These are phyloP conservation scores for Oryzias sinensis DNA, from an alignment of 2,797 vertebrate genomes.

Conservation along the genomic window DNA sequence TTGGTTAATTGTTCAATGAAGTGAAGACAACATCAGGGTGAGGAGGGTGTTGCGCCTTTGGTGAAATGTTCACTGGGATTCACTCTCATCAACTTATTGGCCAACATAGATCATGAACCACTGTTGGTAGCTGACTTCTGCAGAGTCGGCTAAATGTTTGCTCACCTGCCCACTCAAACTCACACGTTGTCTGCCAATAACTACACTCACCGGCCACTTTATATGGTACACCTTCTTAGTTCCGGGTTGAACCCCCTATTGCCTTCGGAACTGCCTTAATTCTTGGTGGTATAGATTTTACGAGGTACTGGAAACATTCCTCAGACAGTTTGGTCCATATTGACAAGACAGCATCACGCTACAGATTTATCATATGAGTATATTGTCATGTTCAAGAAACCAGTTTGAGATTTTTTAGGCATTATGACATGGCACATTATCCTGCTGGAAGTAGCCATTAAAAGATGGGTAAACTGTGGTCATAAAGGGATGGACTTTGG, in stretches of 20 bases:
- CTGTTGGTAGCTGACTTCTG: constrained; percentile 34
- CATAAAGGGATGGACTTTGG: too few relatives aligned
- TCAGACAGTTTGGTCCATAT: too few relatives aligned
- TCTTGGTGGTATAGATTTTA: too few relatives aligned
- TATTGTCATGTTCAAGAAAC: too few relatives aligned
- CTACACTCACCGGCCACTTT: background rate
- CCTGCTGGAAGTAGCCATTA: background rate
- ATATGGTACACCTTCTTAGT: too few relatives aligned
- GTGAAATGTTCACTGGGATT: constrained; percentile 44
- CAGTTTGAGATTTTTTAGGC: too few relatives aligned
- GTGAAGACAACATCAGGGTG: constrained; percentile 59
- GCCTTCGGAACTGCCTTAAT: too few relatives aligned
- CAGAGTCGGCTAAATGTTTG: constrained; percentile 35
- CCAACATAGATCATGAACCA: constrained; percentile 31
- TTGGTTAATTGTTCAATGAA: constrained; percentile 67
- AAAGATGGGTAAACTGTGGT: background rate
- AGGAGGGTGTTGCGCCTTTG: constrained; percentile 43
- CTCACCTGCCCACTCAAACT: constrained; percentile 40
- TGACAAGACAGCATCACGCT: too few relatives aligned
- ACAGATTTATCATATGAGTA: too few relatives aligned
- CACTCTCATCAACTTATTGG: constrained; percentile 47
- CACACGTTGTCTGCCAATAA: constrained; percentile 25
- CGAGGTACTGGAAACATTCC: too few relatives aligned
- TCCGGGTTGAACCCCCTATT: too few relatives aligned
- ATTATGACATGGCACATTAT: background rate